Evolutionary conservation across 2,797 vertebrate species (phyloP).

Genomic region (Lerista edwardsae): DNA sequence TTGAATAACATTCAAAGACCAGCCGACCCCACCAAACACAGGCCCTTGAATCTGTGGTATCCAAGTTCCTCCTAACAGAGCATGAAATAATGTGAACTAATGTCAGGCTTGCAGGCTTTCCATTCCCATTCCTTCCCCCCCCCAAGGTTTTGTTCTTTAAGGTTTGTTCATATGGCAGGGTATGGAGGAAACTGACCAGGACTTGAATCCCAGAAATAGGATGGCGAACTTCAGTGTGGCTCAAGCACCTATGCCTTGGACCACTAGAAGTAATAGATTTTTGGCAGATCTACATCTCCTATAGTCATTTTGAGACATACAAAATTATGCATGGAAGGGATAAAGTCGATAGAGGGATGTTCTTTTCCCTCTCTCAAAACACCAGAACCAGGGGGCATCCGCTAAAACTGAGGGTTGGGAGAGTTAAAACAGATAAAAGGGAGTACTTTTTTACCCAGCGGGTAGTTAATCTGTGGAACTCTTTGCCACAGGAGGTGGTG

Average conservation of each 20-base stretch:
- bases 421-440: too few relatives aligned
- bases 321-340: too few relatives aligned
- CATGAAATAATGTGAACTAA: not conserved
- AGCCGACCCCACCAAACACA: not conserved
- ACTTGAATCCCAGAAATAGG: not conserved
- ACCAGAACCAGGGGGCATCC: too few relatives aligned
- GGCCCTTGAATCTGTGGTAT: not conserved
- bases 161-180: not conserved
- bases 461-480: too few relatives aligned
- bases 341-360: too few relatives aligned
- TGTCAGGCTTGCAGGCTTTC: not conserved
- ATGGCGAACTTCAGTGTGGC: not conserved
- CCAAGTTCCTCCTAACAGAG: not conserved
- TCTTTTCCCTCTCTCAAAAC: too few relatives aligned
- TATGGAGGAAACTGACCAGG: not conserved
- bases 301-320: too few relatives aligned
- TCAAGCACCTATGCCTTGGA: not conserved
- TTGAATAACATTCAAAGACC: not conserved
- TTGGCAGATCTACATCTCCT: not conserved
- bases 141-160: not conserved
- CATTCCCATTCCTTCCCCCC: not conserved
- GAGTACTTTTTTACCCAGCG: too few relatives aligned
- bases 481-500: too few relatives aligned
- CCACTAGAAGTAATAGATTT: not conserved
- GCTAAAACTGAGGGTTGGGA: too few relatives aligned